Evolutionary conservation across 2,888 invertebrate genomes (phyloP).

Genomic region (Dasypolia templi): DNA sequence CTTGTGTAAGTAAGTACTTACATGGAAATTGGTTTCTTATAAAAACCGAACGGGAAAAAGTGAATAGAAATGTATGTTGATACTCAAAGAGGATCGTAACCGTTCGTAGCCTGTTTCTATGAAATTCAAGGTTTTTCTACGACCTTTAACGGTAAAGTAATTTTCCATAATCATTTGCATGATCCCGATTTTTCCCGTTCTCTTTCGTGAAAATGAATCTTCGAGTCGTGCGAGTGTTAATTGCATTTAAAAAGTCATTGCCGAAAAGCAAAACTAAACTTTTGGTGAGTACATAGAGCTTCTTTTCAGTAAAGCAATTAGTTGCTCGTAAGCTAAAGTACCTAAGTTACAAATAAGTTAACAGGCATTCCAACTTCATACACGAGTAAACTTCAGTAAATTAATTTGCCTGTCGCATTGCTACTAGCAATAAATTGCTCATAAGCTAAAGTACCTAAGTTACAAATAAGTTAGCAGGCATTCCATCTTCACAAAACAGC

Average conservation of each 20-base stretch:
- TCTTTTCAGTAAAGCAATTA: slow-evolving; percentile 27
- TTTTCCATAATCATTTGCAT: slow-evolving; percentile 12
- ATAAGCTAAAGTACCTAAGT: slow-evolving; percentile 9
- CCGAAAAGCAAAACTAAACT: background rate
- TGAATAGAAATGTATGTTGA: slow-evolving; percentile 49
- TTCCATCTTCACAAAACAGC: slow-evolving; percentile 5
- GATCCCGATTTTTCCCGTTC: background rate
- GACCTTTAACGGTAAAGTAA: slow-evolving; percentile 20
- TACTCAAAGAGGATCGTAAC: slow-evolving; percentile 7
- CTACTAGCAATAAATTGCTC: slow-evolving; percentile 35
- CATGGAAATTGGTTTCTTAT: slow-evolving; percentile 25
- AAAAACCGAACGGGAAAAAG: slow-evolving; percentile 44
- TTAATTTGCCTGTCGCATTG: slow-evolving; percentile 33
- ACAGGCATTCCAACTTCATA: background rate
- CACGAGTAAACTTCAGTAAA: background rate
- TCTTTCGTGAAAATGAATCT: background rate
- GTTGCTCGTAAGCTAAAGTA: slow-evolving; percentile 16
- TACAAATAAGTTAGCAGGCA: slow-evolving; percentile 1
- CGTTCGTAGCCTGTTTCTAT: slow-evolving; percentile 12
- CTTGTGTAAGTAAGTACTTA: too few relatives aligned
- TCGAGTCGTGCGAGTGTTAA: background rate
- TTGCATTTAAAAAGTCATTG: background rate
- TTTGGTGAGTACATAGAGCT: too few relatives aligned
- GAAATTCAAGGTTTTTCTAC: slow-evolving; percentile 35
- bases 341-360: slow-evolving; percentile 6